Base-by-base conservation (phyloP, 2,113 vertebrate species). In the Carlito syrichta region DNA sequence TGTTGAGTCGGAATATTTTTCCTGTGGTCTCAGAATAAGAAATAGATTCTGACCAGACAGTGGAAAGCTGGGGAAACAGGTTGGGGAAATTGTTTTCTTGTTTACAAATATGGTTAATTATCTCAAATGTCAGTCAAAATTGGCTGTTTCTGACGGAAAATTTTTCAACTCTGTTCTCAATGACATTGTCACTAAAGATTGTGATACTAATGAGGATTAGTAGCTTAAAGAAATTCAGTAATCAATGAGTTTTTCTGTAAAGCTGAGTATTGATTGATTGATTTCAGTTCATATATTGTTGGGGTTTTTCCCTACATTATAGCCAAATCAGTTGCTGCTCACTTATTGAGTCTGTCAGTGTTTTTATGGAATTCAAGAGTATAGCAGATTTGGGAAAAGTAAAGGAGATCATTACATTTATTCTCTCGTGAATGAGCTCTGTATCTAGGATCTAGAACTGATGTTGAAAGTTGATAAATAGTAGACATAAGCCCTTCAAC, bases 71-170 rank as follows among this genome's bases (percentile, higher is more conserved):
- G 32, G 22, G 23, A 83, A 13, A 94, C 30, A 87, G 54, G 40
- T 89, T 20, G 38, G 52, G 38, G 32, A 40, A 58, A 25, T 93
- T 62, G 68, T 69, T 91, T 87, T 92, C 6, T 94, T 30, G 22
- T 87, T 93, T 88, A 43, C 2, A 48, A n/a, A 78, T 91, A 78
- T 12, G 78, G 8, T 76, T 92, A 48, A 43, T 89, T 78, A 50
- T 91, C 69, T 90, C n/a, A 90, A 30, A 58, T 86, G 73, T 56
- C 35, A 96, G 73, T 56, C 35, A 96, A 74, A 87, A 58, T 62
- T 92, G 50, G 50, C 82, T 73, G 4, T 78, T 88, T 96, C 38
- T 81, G 27, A 30, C 84, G 52, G 43, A 35, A 86, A 69, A 60
- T 4, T 40, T 20, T 90, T 84, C 48, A 84, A 2, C 20, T 38